These are phyloP conservation scores for Chironex yamaguchii DNA, from an alignment of 30 jellyfish, hydroid and myxozoan species.

Conservation along the genomic window DNA sequence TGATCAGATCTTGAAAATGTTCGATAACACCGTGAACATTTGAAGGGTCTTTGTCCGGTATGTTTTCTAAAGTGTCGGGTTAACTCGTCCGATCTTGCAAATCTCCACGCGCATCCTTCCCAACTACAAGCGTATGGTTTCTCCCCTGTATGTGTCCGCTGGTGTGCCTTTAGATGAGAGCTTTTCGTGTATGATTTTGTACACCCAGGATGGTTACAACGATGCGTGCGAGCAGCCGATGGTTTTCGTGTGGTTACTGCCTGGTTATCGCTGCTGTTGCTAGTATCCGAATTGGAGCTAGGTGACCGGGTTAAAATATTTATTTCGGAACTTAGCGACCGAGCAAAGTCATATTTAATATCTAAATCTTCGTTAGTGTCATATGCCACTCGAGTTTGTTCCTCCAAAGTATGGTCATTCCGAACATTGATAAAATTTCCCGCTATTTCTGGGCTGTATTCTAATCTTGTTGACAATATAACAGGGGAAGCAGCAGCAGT, in stretches of 20 bases:
- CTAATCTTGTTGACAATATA: conserved; percentile 46
- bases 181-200: conserved; percentile 96
- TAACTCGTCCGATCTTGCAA: conserved; percentile 98
- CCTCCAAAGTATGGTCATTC: conserved; percentile 28
- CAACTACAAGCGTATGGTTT: conserved; percentile 98
- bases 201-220: conserved; percentile 94
- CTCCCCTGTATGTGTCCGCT: conserved; percentile 97
- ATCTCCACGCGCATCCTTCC: conserved; percentile 98
- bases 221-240: conserved; percentile 94
- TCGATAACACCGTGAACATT: conserved; percentile 91
- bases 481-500: conserved; percentile 66
- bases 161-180: conserved; percentile 96
- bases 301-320: background rate
- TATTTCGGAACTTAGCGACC: background rate
- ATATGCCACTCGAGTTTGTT: background rate
- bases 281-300: background rate
- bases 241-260: conserved; percentile 31
- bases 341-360: background rate
- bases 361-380: background rate
- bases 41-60: conserved; percentile 97
- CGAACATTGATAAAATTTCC: conserved; percentile 71
- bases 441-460: conserved; percentile 58
- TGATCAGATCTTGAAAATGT: conserved; percentile 97
- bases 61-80: conserved; percentile 97
- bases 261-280: background rate